A percentile compares a stretch with the other conserved stretches of the same genome.
phyloP scores from a whole-genome alignment of 2,888 invertebrate genomes.

The Plusia festucae region DNA sequence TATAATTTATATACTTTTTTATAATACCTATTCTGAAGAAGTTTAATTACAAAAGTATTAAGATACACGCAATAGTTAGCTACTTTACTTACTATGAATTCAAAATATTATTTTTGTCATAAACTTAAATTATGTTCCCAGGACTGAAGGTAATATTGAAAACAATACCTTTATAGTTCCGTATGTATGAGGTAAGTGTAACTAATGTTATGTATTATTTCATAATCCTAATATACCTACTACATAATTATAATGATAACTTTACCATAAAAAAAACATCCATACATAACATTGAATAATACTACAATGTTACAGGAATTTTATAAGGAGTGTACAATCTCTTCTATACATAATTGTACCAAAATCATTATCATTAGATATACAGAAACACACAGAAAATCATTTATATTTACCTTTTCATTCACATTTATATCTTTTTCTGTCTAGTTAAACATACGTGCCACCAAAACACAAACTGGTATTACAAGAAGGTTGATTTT shows the following conservation, averaged over 20 bases:
- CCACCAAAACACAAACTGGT: neutral
- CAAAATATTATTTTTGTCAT: slow-evolving; percentile 18
- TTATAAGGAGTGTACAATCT: no score
- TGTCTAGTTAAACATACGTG: neutral
- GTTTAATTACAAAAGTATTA: neutral
- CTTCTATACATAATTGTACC: neutral
- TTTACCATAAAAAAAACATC: neutral
- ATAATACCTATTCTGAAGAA: neutral
- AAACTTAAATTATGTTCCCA: slow-evolving; percentile 10
- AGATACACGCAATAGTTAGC: neutral
- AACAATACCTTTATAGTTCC: neutral
- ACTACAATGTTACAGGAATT: no score
- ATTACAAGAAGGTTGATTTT: neutral
- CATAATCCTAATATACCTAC: neutral
- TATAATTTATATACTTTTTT: no score
- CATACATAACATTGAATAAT: neutral
- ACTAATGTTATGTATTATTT: slow-evolving; percentile 1
- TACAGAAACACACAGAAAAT: neutral
- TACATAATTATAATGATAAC: no score
- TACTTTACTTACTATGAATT: slow-evolving; percentile 12
- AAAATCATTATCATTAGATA: neutral
- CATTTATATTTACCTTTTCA: neutral
- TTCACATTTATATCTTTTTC: neutral
- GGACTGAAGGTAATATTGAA: neutral
- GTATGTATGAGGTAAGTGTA: neutral